Evolutionary conservation across 2,888 invertebrate species (phyloP), one percentile per base, ranked within the genome.

Genomic region (Drosophila paramelanica): DNA sequence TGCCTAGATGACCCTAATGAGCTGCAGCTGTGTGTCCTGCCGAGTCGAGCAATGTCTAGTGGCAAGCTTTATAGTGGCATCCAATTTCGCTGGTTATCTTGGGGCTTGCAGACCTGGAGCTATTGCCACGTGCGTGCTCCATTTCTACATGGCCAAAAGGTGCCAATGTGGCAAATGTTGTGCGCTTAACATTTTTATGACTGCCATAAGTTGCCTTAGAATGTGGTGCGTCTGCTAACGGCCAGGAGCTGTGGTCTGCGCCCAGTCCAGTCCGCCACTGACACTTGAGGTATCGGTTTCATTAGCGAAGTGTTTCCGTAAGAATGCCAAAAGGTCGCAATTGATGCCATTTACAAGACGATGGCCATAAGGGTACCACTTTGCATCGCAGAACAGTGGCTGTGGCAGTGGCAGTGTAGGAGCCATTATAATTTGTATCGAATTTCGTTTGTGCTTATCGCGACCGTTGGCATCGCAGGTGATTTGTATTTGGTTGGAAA

Each of bases 211-310:
- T 81, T 58, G 73, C 56, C 50, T 57, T 67, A 64, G 67, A 88
- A 87, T 88, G 87, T 73, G 73, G 75, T 36, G 43, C 45, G 57
- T 46, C 69, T 62, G 51, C 55, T 42, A 52, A n/a, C 41, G 45
- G 62, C 51, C 71, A 76, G 77, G 41, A 79, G 78, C 66, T 49
- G 42, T 17, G 39, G 41, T 49, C 49, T 66, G 62, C 59, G 70
- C 66, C 49, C 25, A 58, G 73, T 43, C 80, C 47, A 53, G 49
- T 53, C 53, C 38, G 49, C 47, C 62, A 45, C 60, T 87, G 85
- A 89, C 85, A 84, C 71, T 87, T 85, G 85, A 85, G 74, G 85
- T 85, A 85, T 85, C 85, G 85, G 75, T 85, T 85, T 88, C 89
- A 85, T 85, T 85, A 85, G 84, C 81, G 85, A 88, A 84, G 87